phyloP scores from a whole-genome alignment of 2,888 invertebrate species.

The Ceramica pisi region DNA sequence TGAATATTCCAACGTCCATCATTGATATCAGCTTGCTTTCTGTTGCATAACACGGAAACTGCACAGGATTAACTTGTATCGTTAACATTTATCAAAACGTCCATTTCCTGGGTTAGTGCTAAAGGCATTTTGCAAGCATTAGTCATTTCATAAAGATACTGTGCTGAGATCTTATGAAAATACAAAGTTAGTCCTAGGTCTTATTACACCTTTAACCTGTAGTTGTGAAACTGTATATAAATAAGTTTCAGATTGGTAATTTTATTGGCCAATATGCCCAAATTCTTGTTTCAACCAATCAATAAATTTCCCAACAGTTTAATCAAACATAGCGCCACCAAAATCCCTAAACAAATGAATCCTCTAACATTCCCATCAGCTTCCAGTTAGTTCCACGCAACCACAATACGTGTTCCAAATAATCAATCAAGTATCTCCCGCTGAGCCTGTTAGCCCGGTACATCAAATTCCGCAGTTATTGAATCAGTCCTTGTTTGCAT shows the following conservation, averaged over 20 bases:
- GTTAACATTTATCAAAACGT: slow-evolving; percentile 55
- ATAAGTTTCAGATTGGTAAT: background rate
- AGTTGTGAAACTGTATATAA: slow-evolving; percentile 10
- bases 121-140: slow-evolving; percentile 41
- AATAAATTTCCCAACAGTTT: background rate
- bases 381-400: slow-evolving; percentile 5
- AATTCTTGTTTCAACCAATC: background rate
- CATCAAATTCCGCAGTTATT: slow-evolving; percentile 68
- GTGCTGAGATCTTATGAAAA: slow-evolving; percentile 21
- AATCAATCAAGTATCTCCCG: slow-evolving; percentile 55
- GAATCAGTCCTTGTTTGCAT: slow-evolving; percentile 72
- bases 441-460: slow-evolving; percentile 50
- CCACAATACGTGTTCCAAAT: slow-evolving; percentile 43
- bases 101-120: slow-evolving; percentile 58
- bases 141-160: slow-evolving; percentile 21
- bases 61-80: slow-evolving; percentile 55
- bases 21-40: slow-evolving; percentile 52
- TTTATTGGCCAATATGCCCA: background rate
- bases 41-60: slow-evolving; percentile 58
- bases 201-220: slow-evolving; percentile 17
- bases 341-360: slow-evolving; percentile 17
- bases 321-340: background rate
- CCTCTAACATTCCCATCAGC: slow-evolving; percentile 28
- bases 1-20: slow-evolving; percentile 37
- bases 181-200: background rate